phyloP scores from a whole-genome alignment of 2,797 vertebrate genomes.

The Astyanax mexicanus region DNA sequence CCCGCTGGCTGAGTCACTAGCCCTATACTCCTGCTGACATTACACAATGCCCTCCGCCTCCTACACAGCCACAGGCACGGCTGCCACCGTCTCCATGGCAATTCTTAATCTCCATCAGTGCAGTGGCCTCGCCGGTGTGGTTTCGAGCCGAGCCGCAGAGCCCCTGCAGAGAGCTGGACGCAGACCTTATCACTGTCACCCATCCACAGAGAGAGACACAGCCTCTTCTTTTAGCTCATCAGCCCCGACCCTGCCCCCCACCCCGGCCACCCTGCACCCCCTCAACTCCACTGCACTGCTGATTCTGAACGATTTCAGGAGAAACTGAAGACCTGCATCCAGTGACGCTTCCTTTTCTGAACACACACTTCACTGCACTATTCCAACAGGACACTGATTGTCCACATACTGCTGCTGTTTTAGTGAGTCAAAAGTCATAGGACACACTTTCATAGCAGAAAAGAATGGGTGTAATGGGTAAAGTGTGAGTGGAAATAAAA shows the following conservation, averaged over 20 bases:
- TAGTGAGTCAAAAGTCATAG: too few species aligned
- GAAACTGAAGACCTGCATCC: too few species aligned
- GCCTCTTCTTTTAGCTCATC: background rate
- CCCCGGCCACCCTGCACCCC: background rate
- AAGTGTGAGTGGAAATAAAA: too few species aligned
- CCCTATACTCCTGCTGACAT: constrained; percentile 33
- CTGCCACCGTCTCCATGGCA: constrained; percentile 52
- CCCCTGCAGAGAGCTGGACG: constrained; percentile 16
- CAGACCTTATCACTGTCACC: constrained; percentile 18
- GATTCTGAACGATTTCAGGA: background rate
- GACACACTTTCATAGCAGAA: too few species aligned
- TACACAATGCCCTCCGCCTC: constrained; percentile 31
- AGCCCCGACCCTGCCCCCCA: background rate
- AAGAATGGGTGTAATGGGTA: too few species aligned
- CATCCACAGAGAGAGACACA: background rate
- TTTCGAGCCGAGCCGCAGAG: constrained; percentile 16
- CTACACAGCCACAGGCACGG: constrained; percentile 34
- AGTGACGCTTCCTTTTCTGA: too few species aligned
- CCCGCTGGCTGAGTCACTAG: background rate
- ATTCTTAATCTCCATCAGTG: constrained; percentile 49
- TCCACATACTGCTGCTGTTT: too few species aligned
- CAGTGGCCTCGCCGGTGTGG: constrained; percentile 24
- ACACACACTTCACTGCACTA: too few species aligned
- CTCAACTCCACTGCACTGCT: background rate
- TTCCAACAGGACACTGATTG: too few species aligned